Evolutionary conservation across 53 echinoderm and acorn worm species (phyloP).

Genomic region (Pentamera pediparva): DNA sequence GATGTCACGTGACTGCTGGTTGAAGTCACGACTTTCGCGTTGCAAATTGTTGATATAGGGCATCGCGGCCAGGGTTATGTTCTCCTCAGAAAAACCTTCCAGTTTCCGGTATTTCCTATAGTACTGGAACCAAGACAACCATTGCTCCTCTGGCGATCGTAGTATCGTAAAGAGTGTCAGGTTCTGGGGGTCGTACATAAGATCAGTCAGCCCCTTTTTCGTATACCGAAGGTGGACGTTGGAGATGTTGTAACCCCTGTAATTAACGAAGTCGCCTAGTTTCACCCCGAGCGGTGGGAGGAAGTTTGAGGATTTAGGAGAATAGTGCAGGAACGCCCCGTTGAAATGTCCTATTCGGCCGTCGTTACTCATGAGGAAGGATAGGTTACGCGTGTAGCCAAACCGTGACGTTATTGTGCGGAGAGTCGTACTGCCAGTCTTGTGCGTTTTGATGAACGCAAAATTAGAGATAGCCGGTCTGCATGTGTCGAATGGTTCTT

Average conservation of each 20-base stretch:
- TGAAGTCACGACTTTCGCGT: slow-evolving; percentile 17
- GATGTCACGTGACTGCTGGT: slow-evolving; percentile 9
- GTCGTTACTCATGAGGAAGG: slow-evolving; percentile 15
- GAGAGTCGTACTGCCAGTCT: slow-evolving; percentile 14
- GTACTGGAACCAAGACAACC: slow-evolving; percentile 29
- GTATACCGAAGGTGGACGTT: slow-evolving; percentile 11
- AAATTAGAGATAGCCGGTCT: too few species aligned
- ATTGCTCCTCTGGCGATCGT: neutral
- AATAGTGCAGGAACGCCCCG: neutral
- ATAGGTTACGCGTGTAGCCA: slow-evolving; percentile 6
- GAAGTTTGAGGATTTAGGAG: neutral
- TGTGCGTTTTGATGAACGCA: slow-evolving; percentile 11
- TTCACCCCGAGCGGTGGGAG: slow-evolving; percentile 10
- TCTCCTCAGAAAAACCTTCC: neutral
- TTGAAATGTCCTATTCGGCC: slow-evolving; percentile 29
- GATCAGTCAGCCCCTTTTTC: neutral
- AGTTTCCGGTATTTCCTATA: slow-evolving; percentile 15
- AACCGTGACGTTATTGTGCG: slow-evolving; percentile 18
- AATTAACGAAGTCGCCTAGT: neutral
- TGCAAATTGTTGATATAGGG: neutral
- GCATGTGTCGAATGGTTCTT: too few species aligned
- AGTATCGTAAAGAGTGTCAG: slow-evolving; percentile 12
- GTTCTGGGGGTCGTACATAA: slow-evolving; percentile 6
- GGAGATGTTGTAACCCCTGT: slow-evolving; percentile 6
- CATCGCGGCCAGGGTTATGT: neutral